Base-by-base conservation (phyloP, 2,113 vertebrate species). In the Microcebus jonahi region DNA sequence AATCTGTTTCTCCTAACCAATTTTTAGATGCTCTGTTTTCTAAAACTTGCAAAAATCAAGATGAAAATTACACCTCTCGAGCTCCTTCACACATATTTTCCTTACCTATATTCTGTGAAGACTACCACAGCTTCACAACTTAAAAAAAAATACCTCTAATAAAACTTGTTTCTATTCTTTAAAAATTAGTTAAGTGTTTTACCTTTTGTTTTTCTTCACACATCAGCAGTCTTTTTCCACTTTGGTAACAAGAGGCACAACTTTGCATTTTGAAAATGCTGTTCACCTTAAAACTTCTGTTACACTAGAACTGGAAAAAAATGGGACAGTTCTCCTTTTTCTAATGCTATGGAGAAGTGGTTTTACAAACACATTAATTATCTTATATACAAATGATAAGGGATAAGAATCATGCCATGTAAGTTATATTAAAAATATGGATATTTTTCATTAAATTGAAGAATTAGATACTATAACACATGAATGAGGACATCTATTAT, bases 401-500 rank as follows among this genome's bases (percentile, higher is more conserved):
- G 4, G 2, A 3, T 25, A 95, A 18, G 39, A 94, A 8, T 95
- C 67, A 68, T 61, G 95, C 48, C n/a, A 88, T 79, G 88, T 95
- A 92, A 97, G 20, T 67, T 96, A 94, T 97, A 97, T 9, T 83
- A 97, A 94, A 97, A 95, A 94, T 88, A 95, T 36, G 77, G 53
- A 76, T 93, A 82, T 93, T 80, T 91, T 94, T 91, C 80, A 97
- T 97, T 92, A 97, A 94, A 86, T 82, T 97, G 84, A 97, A 97
- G 76, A 95, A 97, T 94, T 83, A 81, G 8, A 27, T 14, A 70
- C 48, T 57, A 85, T 84, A 98, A 93, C 79, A 88, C 61, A 96
- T 85, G 88, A 98, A 95, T 91, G 80, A 93, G 88, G 70, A 90
- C 59, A 92, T 80, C 95, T 87, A 88, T 90, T 91, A 79, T 96